phyloP scores from a whole-genome alignment of 2,888 invertebrate genomes.

The Octonoba sinensis region DNA sequence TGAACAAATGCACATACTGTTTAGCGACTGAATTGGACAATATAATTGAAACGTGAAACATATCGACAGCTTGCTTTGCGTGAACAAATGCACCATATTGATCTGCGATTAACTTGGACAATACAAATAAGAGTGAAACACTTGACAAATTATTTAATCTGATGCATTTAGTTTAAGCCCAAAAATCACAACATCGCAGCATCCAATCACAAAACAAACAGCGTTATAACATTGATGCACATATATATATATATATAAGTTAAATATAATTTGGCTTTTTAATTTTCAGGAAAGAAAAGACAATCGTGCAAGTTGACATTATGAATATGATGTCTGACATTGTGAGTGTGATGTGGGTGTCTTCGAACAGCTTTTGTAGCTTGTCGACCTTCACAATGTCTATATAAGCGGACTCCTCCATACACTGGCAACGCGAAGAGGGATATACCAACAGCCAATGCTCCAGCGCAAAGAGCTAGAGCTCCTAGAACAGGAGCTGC shows the following conservation, averaged over 20 bases:
- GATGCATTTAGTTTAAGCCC: too few relatives aligned
- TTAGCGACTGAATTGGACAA: too few relatives aligned
- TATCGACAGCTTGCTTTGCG: too few relatives aligned
- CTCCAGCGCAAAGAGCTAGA: constrained; percentile 70
- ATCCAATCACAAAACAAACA: too few relatives aligned
- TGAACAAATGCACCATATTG: too few relatives aligned
- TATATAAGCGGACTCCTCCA: constrained; percentile 67
- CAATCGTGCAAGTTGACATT: constrained; percentile 26
- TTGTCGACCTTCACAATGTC: constrained; percentile 54
- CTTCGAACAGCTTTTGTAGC: constrained; percentile 25
- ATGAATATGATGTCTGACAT: constrained; percentile 21
- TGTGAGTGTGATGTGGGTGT: constrained; percentile 7
- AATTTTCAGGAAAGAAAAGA: constrained; percentile 14
- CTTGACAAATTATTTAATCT: too few relatives aligned
- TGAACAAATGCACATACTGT: too few relatives aligned
- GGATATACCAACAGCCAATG: constrained; percentile 69
- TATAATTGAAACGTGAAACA: too few relatives aligned
- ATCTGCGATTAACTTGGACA: too few relatives aligned
- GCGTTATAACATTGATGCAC: too few relatives aligned
- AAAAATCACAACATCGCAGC: too few relatives aligned
- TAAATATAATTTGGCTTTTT: neutral
- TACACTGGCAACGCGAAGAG: constrained; percentile 70
- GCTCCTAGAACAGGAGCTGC: constrained; percentile 65
- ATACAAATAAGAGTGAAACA: too few relatives aligned
- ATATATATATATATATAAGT: neutral